Percentiles rank a stretch among this genome's conserved stretches.
Conservation (phyloP, 2,888 invertebrate genomes). For the Drosophila eohydei region DNA sequence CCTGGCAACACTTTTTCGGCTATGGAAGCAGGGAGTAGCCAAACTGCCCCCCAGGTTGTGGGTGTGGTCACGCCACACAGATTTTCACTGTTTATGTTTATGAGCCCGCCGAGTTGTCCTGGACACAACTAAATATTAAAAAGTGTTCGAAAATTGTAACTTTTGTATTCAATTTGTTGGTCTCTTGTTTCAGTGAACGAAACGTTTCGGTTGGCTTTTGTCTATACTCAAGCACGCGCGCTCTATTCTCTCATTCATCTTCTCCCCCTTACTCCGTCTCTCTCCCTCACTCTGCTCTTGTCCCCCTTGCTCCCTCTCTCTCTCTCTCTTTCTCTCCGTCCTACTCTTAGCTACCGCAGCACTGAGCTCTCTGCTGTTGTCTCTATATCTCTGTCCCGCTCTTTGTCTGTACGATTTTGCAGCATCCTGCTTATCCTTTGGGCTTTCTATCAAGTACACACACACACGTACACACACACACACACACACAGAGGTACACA, state of each 20-base stretch:
- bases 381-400: slow-evolving; percentile 13
- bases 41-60: slow-evolving; percentile 19
- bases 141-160: not conserved
- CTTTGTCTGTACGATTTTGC: slow-evolving; percentile 48
- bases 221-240: slow-evolving; percentile 41
- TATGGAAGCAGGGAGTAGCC: slow-evolving; percentile 27
- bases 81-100: not conserved
- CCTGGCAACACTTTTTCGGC: slow-evolving; percentile 66
- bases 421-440: slow-evolving; percentile 79
- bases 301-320: slow-evolving; percentile 1
- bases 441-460: slow-evolving; percentile 50
- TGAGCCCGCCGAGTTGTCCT: not conserved
- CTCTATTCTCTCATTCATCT: not conserved
- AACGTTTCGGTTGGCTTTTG: slow-evolving; percentile 58
- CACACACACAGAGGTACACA: not conserved
- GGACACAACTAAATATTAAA: not conserved
- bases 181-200: slow-evolving; percentile 47
- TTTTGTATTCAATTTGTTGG: slow-evolving; percentile 4
- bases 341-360: not conserved
- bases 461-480: slow-evolving; percentile 28
- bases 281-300: not conserved
- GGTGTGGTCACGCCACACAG: slow-evolving; percentile 39
- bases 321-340: slow-evolving; percentile 3
- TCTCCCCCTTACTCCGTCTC: slow-evolving; percentile 1
- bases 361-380: slow-evolving; percentile 7